Evolutionary conservation across 2,113 vertebrate species (phyloP), one percentile per base, ranked within the genome.

Genomic region (Rhynchomys soricoides): DNA sequence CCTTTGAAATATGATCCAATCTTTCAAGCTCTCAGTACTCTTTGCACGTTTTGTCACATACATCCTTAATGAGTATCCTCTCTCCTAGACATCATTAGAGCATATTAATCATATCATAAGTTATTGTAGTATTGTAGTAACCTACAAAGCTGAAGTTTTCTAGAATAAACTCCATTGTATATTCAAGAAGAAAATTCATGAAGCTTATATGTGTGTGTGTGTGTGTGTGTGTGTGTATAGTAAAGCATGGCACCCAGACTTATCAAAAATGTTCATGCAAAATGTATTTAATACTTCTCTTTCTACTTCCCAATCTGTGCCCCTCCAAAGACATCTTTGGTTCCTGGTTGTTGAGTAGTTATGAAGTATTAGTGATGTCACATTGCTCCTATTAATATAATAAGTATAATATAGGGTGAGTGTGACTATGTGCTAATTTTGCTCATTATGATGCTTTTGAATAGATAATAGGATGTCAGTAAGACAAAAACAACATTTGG

Each of bases 1-100:
- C 90, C 70, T 92, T 96, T 95, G 89, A 97, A 96, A 86, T 89
- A 95, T 59, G 45, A 29, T 88, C 5, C 34, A 16, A 3, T 89
- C 77, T 96, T 90, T 86, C 50, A 91, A 68, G 29, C 22, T 81
- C 34, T 82, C 89, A 68, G 37, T 22, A 52, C 4, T 70, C 55
- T 71, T 87, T 62, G 45, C 22, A 34, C 8, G 43, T 70, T 90
- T 70, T 29, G 24, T 88, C 75, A 85, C 48, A 74, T 22, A 90
- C 48, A 78, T 19, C 48, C 78, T 90, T 95, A 95, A 70, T 57
- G 64, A 85, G 62, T 15, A 40, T 82, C 79, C 37, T 93, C 31
- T 91, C 59, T 83, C 31, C 75, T 40, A 90, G 64, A 88, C 22
- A 40, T 73, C 59, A 86, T 93, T 57, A 62, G 7, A 85, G 50